Conservation (phyloP, 2,888 invertebrate genomes). For the Volucella bombylans region DNA sequence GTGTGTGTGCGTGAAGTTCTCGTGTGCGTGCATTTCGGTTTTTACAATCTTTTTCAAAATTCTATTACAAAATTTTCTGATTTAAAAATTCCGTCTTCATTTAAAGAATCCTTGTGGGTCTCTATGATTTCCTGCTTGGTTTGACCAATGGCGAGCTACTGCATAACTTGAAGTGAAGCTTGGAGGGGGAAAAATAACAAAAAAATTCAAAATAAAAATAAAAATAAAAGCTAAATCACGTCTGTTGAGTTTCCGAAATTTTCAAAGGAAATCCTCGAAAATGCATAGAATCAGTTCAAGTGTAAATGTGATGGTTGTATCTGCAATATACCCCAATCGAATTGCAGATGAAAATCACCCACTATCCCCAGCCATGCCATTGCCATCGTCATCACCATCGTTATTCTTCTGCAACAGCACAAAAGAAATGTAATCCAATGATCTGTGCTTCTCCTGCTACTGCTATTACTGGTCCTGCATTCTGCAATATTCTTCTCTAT, state of each 20-base stretch:
- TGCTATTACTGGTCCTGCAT: constrained; percentile 21
- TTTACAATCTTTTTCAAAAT: constrained; percentile 11
- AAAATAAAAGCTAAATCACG: constrained; percentile 1
- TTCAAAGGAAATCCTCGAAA: constrained; percentile 27
- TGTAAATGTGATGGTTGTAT: constrained; percentile 63
- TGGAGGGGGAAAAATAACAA: not conserved
- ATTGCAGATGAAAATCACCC: constrained; percentile 53
- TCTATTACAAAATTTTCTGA: not conserved
- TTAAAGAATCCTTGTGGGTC: constrained; percentile 1
- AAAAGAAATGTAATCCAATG: constrained; percentile 61
- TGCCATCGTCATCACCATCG: constrained; percentile 29
- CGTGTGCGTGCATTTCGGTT: constrained; percentile 65
- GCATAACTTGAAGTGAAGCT: constrained; percentile 32
- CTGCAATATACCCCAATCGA: constrained; percentile 48
- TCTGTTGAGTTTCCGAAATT: not conserved
- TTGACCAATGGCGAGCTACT: constrained; percentile 28
- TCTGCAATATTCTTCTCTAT: constrained; percentile 63
- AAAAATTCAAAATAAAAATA: not conserved
- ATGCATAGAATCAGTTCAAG: constrained; percentile 49
- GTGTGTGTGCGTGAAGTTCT: constrained; percentile 64
- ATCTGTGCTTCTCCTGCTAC: constrained; percentile 55
- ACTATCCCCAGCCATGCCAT: constrained; percentile 24
- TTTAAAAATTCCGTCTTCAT: constrained; percentile 6
- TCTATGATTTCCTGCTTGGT: constrained; percentile 27
- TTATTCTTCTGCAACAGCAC: constrained; percentile 51